Evolutionary conservation across 2,888 invertebrate species (phyloP).

Genomic region (Erebia ligea): DNA sequence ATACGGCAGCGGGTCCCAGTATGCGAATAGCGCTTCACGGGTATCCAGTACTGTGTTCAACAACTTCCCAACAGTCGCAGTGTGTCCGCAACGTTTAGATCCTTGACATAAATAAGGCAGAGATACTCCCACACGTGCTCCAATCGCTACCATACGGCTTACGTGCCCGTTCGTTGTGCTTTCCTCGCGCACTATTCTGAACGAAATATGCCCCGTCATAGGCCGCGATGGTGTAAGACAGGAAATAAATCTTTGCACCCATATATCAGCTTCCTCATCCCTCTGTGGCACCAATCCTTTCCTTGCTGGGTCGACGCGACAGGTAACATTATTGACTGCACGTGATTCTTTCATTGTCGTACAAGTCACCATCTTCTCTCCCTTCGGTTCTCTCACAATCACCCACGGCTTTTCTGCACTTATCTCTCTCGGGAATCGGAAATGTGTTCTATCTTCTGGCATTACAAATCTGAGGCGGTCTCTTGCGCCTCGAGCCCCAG

Average conservation of each 20-base stretch:
- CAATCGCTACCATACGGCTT: slow-evolving; percentile 73
- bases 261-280: slow-evolving; percentile 86
- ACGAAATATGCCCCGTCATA: slow-evolving; percentile 91
- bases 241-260: slow-evolving; percentile 88
- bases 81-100: slow-evolving; percentile 84
- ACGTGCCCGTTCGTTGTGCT: slow-evolving; percentile 68
- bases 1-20: slow-evolving; percentile 94
- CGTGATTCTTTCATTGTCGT: slow-evolving; percentile 91
- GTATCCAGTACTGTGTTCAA: slow-evolving; percentile 89
- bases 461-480: slow-evolving; percentile 88
- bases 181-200: slow-evolving; percentile 87
- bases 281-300: slow-evolving; percentile 88
- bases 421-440: slow-evolving; percentile 88
- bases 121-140: slow-evolving; percentile 90
- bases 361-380: slow-evolving; percentile 91
- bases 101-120: slow-evolving; percentile 92
- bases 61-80: slow-evolving; percentile 84
- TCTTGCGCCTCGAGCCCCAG: slow-evolving; percentile 89
- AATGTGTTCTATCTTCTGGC: slow-evolving; percentile 85
- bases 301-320: slow-evolving; percentile 86
- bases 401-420: slow-evolving; percentile 91
- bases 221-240: slow-evolving; percentile 85
- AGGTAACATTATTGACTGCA: slow-evolving; percentile 91
- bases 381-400: slow-evolving; percentile 89
- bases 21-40: slow-evolving; percentile 90